Evolutionary conservation across 2,888 invertebrate species (phyloP).

Genomic region (Tetragonula carbonaria): DNA sequence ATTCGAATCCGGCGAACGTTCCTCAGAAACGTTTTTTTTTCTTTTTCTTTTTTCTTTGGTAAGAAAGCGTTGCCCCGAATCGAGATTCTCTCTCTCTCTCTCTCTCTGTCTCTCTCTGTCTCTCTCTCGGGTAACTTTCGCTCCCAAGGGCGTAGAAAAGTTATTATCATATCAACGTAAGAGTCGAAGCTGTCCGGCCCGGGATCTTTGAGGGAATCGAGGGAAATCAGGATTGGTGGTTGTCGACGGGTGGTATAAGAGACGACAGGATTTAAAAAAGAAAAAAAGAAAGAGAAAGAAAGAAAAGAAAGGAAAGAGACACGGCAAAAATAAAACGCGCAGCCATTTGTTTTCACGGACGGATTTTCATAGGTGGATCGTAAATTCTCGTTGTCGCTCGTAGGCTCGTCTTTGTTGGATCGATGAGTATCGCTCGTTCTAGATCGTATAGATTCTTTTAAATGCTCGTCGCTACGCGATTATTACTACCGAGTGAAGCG

Average conservation of each 20-base stretch:
- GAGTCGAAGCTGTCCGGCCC: constrained; percentile 7
- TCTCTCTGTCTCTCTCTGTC: too few relatives aligned
- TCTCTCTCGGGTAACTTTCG: not conserved
- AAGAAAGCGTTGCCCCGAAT: constrained; percentile 41
- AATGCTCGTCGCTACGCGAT: constrained; percentile 10
- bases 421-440: not conserved
- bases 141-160: constrained; percentile 37
- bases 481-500: not conserved
- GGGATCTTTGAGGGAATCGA: constrained; percentile 32
- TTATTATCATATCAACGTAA: constrained; percentile 58
- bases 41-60: not conserved
- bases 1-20: constrained; percentile 70
- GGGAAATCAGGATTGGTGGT: not conserved
- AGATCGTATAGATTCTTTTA: constrained; percentile 8
- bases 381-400: constrained; percentile 14
- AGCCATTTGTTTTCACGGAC: not conserved
- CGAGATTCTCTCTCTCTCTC: not conserved
- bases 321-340: too few relatives aligned
- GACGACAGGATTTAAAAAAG: not conserved
- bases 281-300: not conserved
- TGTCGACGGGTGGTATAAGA: not conserved
- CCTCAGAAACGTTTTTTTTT: constrained; percentile 50
- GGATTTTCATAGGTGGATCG: not conserved
- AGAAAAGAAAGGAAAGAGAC: too few relatives aligned
- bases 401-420: not conserved